A percentile compares a stretch with the other conserved stretches of the same genome.
phyloP scores from a whole-genome alignment of 2,113 vertebrate species.

The Tachycineta bicolor region DNA sequence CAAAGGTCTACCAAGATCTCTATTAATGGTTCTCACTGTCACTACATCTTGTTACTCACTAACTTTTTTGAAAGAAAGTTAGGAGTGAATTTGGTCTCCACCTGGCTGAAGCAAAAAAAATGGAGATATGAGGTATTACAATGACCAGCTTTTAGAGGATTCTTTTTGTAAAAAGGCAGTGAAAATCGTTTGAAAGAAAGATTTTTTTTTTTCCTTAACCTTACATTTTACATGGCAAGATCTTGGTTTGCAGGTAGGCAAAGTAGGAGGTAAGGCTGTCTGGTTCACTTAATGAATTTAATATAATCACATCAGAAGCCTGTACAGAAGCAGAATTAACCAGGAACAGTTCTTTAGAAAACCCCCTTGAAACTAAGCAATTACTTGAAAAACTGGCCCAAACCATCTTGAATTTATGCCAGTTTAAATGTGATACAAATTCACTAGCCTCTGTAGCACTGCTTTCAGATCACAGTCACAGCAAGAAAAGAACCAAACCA shows the following conservation, averaged over 20 bases:
- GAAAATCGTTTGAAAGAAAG: background rate
- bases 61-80: background rate
- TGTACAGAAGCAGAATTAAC: background rate
- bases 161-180: background rate
- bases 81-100: background rate
- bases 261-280: background rate
- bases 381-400: background rate
- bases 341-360: background rate
- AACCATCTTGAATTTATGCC: background rate
- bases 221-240: background rate
- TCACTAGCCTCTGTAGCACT: background rate
- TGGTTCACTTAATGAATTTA: background rate
- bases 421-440: background rate
- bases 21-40: background rate
- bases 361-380: background rate
- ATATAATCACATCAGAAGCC: background rate
- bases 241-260: background rate
- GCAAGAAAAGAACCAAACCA: background rate
- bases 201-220: background rate
- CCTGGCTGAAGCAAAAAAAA: background rate
- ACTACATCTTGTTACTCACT: background rate
- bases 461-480: background rate
- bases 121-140: background rate
- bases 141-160: background rate
- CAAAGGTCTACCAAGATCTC: background rate